Evolutionary conservation across 2,888 invertebrate species (phyloP).

Genomic region (Drosophila siamana): DNA sequence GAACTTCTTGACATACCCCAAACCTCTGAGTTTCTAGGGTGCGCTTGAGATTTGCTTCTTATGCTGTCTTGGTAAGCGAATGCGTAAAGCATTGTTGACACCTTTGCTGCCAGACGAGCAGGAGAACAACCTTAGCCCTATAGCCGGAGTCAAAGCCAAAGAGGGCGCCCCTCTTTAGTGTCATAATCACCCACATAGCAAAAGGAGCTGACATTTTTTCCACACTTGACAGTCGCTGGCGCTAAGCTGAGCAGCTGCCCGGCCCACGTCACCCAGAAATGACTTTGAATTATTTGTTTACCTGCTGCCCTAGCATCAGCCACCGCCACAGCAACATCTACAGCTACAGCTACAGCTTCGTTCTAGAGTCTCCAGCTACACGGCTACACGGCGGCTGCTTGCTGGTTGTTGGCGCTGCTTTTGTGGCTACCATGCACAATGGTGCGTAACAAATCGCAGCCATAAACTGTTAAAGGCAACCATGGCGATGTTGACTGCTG

Average conservation of each 20-base stretch:
- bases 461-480: constrained; percentile 68
- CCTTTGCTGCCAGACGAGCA: constrained; percentile 39
- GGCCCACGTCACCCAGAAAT: constrained; percentile 68
- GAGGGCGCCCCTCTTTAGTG: constrained; percentile 71
- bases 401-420: constrained; percentile 44
- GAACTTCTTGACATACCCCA: background rate
- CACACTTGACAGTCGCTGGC: constrained; percentile 52
- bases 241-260: constrained; percentile 47
- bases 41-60: constrained; percentile 21
- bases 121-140: background rate
- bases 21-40: background rate
- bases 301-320: constrained; percentile 34
- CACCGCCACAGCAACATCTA: background rate
- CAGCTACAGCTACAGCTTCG: background rate
- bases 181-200: constrained; percentile 68
- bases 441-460: constrained; percentile 79
- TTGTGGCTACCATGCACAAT: constrained; percentile 71
- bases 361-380: background rate
- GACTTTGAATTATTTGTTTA: constrained; percentile 81
- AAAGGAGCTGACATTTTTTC: constrained; percentile 61
- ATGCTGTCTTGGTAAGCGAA: constrained; percentile 39
- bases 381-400: constrained; percentile 11
- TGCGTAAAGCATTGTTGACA: constrained; percentile 57
- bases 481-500: constrained; percentile 23
- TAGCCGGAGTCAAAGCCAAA: constrained; percentile 5